Base-by-base conservation (phyloP, 2,797 vertebrate species). In the Falco biarmicus region DNA sequence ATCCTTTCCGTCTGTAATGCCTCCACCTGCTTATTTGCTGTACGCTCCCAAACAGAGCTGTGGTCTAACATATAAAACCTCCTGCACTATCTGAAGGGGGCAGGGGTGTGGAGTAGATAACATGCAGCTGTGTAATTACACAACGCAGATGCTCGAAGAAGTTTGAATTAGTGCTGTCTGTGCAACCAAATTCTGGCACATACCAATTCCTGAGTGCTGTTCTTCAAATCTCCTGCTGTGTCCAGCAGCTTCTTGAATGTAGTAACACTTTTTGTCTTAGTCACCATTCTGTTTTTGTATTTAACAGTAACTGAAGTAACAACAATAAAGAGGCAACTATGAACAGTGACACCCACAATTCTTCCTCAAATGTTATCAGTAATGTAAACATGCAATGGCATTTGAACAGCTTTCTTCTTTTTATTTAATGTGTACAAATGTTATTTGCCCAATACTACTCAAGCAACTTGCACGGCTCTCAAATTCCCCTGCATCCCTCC, bases 381-480 rank as follows among this genome's bases (percentile, higher is more conserved):
- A 84, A 69, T 7, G 10, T 47, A 92, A 77, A 87, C 18, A 45
- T 2, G 10, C 16, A 56, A 32, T 70, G 45, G 24, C 68, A 60
- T 26, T 53, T 64, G 16, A 92, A 92, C 89, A 68, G 10, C 9
- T 19, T 37, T 37, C 37, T 37, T 48, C 32, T 50, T 89, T 64
- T 85, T 28, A 54, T 75, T 74, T 75, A 53, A 68, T 1, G 0
- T 4, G 5, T 24, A 69, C 0, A 0, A 56, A 70, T 60, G 76
- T 66, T 29, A 74, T 83, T 50, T 68, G 26, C 32, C 29, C 37
- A 61, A 9, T n/a, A 37, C 17, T 3, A 8, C 43, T 65, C 43
- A 92, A 45, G 22, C 43, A 56, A 63, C 29, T 41, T 37, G n/a
- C 22, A 17, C 3, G 3, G 43, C 12, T 66, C 43, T 51, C 31